Conservation (phyloP, 1,140 invertebrate genomes). For the Sminthurides bifidus region DNA sequence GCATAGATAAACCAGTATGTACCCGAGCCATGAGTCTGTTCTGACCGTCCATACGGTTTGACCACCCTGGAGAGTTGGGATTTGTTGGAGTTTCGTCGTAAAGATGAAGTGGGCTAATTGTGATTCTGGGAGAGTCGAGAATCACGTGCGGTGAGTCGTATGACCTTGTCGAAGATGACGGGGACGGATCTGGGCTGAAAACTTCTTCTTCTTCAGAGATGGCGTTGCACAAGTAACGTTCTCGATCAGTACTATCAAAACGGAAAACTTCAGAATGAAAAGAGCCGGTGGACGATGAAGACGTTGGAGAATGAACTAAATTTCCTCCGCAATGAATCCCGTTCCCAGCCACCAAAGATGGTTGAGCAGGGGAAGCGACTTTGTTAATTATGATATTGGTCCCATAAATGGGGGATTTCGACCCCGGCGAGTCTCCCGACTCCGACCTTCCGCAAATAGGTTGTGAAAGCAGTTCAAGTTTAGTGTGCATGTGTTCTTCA, state of each 20-base stretch:
- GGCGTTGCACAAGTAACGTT: conserved; percentile 36
- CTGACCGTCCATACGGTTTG: conserved; percentile 32
- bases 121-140: conserved; percentile 45
- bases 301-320: neutral
- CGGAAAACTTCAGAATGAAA: conserved; percentile 40
- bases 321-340: neutral
- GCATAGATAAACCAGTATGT: conserved; percentile 42
- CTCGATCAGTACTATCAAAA: conserved; percentile 41
- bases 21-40: conserved; percentile 28
- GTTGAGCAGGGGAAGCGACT: conserved; percentile 5
- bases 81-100: conserved; percentile 40
- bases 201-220: conserved; percentile 46
- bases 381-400: conserved; percentile 11
- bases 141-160: conserved; percentile 32
- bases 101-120: conserved; percentile 46
- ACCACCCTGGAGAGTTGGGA: conserved; percentile 32
- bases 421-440: conserved; percentile 3
- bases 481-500: conserved; percentile 17
- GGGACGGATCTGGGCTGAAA: conserved; percentile 44
- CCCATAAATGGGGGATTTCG: conserved; percentile 16
- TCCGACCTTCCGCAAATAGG: conserved; percentile 9
- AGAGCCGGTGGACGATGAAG: neutral
- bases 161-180: conserved; percentile 43
- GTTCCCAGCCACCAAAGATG: conserved; percentile 1
- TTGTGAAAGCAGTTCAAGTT: conserved; percentile 12